These are phyloP conservation scores for Nerophis ophidion DNA, from an alignment of 2,113 vertebrate genomes.

Conservation along the genomic window DNA sequence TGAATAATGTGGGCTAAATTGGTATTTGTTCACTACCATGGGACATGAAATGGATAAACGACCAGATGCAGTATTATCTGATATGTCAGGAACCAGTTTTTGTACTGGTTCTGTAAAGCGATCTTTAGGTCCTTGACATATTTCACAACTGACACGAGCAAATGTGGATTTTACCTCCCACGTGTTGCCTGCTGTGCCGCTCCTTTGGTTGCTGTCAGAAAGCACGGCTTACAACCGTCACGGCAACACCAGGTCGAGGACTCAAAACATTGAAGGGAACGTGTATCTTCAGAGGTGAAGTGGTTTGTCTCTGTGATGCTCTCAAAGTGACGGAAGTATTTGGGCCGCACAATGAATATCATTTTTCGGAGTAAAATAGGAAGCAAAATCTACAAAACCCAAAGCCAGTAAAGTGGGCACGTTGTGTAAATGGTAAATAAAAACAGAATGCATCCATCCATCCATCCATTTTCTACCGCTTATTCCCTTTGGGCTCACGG, in stretches of 20 bases:
- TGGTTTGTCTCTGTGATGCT: neutral
- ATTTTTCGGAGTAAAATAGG: too few species aligned
- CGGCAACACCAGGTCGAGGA: too few species aligned
- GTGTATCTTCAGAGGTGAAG: neutral
- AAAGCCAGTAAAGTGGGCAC: too few species aligned
- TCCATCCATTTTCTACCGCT: too few species aligned
- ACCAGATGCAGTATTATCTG: neutral
- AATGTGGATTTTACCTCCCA: neutral
- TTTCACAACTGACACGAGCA: neutral
- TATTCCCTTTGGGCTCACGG: too few species aligned
- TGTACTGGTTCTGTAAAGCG: neutral
- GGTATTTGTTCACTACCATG: neutral
- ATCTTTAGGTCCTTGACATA: neutral
- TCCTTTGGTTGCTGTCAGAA: neutral
- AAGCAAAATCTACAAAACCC: too few species aligned
- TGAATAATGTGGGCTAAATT: neutral
- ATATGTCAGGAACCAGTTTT: neutral
- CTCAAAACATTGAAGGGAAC: neutral
- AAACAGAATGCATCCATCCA: too few species aligned
- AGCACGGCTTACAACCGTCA: neutral
- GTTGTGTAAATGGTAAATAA: too few species aligned
- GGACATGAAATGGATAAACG: neutral
- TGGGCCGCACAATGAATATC: too few species aligned
- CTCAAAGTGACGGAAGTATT: neutral
- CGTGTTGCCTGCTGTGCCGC: neutral